phyloP scores from a whole-genome alignment of 2,113 vertebrate species.

The Melanostigma gelatinosum region DNA sequence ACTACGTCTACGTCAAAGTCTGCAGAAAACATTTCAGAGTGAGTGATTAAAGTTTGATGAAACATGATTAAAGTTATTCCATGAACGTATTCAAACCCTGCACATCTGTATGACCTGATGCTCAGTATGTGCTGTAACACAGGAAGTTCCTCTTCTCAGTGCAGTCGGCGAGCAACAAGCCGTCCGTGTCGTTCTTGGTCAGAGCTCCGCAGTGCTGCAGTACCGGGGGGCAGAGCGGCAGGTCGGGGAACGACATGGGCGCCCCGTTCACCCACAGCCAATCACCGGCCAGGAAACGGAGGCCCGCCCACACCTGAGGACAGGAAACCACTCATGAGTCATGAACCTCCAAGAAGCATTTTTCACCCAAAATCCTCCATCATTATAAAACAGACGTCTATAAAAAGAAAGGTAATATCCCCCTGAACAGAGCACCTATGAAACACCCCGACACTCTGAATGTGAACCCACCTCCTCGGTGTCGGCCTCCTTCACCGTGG shows the following conservation, averaged over 20 bases:
- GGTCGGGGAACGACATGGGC: not conserved
- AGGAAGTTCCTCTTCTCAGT: slow-evolving; percentile 48
- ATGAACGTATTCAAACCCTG: not conserved
- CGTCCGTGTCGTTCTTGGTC: not conserved
- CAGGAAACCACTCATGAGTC: not conserved
- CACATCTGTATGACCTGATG: too few relatives aligned
- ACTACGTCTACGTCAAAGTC: not conserved
- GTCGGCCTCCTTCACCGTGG: not conserved
- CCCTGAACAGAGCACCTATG: too few relatives aligned
- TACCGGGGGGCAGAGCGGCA: slow-evolving; percentile 20
- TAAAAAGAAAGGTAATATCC: not conserved
- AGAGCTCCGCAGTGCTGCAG: slow-evolving; percentile 42
- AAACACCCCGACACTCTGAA: too few relatives aligned
- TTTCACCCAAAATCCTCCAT: too few relatives aligned
- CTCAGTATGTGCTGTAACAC: slow-evolving; percentile 25
- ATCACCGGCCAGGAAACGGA: slow-evolving; percentile 52
- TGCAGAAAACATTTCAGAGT: not conserved
- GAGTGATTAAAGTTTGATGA: not conserved
- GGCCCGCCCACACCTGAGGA: slow-evolving; percentile 62
- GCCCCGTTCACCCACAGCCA: slow-evolving; percentile 61
- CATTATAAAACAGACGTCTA: not conserved
- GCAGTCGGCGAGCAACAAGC: slow-evolving; percentile 12
- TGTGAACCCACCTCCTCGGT: slow-evolving; percentile 51
- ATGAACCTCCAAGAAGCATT: not conserved
- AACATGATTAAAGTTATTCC: not conserved